Base-by-base conservation (phyloP, 2,797 vertebrate genomes). In the Discoglossus pictus region DNA sequence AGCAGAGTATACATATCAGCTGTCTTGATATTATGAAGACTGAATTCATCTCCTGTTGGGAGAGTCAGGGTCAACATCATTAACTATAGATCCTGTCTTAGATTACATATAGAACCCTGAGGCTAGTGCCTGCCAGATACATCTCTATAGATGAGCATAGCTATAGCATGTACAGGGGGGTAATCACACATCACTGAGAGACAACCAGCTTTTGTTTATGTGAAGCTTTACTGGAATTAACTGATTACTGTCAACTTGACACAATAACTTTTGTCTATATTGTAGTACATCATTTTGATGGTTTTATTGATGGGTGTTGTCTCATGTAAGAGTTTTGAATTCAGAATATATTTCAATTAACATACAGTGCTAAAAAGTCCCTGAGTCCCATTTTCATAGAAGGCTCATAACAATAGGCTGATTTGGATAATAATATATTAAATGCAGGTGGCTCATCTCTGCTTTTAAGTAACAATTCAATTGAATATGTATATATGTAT, bases 11-110 rank as follows among this genome's bases (percentile, higher is more conserved):
- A 93, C 94, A 93, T 96, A 96, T 98, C 94, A 97, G 93, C 91
- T 94, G 91, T 92, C 84, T 84, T 88, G 88, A 92, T 92, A 91
- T 94, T 94, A 93, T 93, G 93, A 94, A 91, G 89, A 89, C 91
- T 95, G 93, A 96, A 95, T 95, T 91, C 91, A 92, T 86, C 92
- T 90, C 91, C 93, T 96, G 91, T 91, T 92, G 93, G 90, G 90
- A 90, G 93, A 94, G 92, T 92, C 92, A 91, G 92, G 95, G 95
- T 98, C 95, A 97, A 93, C 93, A 92, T 95, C 94, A 97, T 98
- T 98, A 99, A 93, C 93, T 93, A 87, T 86, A 87, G 81, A 85
- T 87, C 91, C 84, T 92, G 87, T 89, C 89, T 85, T 73, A 50
- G 82, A 86, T 87, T 88, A 86, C 83, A 86, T 89, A 87, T 84